Base-by-base conservation (phyloP, 2,888 invertebrate genomes). In the Empis stercorea region DNA sequence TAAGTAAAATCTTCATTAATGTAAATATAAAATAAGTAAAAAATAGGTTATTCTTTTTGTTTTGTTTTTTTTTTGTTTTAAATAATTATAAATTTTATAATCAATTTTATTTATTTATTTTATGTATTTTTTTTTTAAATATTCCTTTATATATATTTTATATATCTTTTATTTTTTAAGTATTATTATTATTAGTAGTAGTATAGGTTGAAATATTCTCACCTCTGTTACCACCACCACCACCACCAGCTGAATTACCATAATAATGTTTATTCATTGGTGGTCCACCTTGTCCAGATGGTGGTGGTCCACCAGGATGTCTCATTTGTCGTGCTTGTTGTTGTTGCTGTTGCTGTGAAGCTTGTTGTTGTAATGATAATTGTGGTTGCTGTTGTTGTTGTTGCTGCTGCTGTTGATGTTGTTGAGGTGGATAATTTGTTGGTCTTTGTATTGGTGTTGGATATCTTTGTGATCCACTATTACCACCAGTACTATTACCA, bases 371-470 rank as follows among this genome's bases (percentile, higher is more conserved):
- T 45, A 54, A 56, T 27, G 56, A 55, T 55, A 57, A 57, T 41
- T 56, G 56, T 32, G 55, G 56, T 51, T 57, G 63, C 50, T 63
- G 61, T 55, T 65, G 64, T 47, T 64, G 66, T 15, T 48, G 51
- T 34, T 51, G 49, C 36, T 43, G 51, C 45, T 46, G 47, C 47
- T 48, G 46, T 14, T 48, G 42, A 17, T 49, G 50, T 10, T 49
- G 53, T 15, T 42, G 42, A n/a, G 48, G 23, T 47, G 68, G 67
- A 61, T 68, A 68, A 46, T 68, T 68, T 48, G 66, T 68, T 37
- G 68, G 68, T 30, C 68, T 56, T 49, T 68, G 68, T 47, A 68
- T 68, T 17, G 68, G 68, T 42, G 68, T 61, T 15, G 67, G 66
- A 57, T 68, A 68, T 15, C 68, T 61, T 51, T 65, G 67, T 49